Evolutionary conservation across 2,113 vertebrate species (phyloP).

Genomic region (Psammodynastes pulverulentus): DNA sequence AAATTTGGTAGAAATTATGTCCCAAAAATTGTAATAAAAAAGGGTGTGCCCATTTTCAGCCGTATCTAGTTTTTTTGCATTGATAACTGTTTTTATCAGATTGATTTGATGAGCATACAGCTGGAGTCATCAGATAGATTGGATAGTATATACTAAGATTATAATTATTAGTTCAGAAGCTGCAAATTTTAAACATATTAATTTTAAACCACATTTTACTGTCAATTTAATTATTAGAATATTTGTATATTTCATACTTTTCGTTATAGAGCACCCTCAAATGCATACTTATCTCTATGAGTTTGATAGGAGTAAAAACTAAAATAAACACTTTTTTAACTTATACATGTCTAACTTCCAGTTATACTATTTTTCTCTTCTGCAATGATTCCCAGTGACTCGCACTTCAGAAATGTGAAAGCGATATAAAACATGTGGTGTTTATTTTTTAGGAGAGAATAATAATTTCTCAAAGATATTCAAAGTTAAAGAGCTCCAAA

Average conservation of each 20-base stretch:
- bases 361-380: constrained; percentile 4
- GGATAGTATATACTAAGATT: background rate
- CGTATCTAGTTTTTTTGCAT: background rate
- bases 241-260: background rate
- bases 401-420: constrained; percentile 29
- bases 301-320: background rate
- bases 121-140: background rate
- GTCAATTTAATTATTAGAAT: background rate
- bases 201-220: background rate
- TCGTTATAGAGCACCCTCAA: background rate
- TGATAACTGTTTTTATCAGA: background rate
- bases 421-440: constrained; percentile 18
- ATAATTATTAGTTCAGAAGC: background rate
- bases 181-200: background rate
- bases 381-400: background rate
- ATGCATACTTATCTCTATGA: constrained; percentile 4
- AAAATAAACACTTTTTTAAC: background rate
- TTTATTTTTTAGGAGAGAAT: background rate
- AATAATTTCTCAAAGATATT: constrained; percentile 26
- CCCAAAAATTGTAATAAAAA: background rate
- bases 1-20: background rate
- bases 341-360: background rate
- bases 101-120: background rate
- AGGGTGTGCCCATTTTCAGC: background rate
- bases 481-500: constrained; percentile 14